Percentiles rank a stretch among this genome's conserved stretches.
These are phyloP conservation scores for Sarcophaga subvicina DNA, from an alignment of 2,888 invertebrate species.

Conservation along the genomic window DNA sequence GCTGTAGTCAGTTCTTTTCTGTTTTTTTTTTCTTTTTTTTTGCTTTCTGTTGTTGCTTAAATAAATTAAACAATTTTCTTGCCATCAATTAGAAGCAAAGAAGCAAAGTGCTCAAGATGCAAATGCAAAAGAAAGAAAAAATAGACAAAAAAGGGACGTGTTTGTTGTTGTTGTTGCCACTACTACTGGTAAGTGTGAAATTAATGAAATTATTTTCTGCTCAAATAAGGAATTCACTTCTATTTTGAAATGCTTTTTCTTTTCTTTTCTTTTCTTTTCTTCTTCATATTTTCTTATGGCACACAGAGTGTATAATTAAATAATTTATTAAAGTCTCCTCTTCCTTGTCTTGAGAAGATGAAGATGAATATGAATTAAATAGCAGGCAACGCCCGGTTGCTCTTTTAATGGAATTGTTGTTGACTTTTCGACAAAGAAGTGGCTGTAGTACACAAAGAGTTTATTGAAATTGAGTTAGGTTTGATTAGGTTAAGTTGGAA, in stretches of 20 bases:
- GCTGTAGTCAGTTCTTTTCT: background rate
- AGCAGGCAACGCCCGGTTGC: no score
- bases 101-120: background rate
- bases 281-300: conserved; percentile 19
- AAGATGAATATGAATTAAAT: no score
- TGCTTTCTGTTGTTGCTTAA: conserved; percentile 26
- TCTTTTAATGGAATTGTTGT: no score
- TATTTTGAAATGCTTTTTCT: conserved; percentile 20
- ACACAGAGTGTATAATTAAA: conserved; percentile 18
- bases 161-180: conserved; percentile 20
- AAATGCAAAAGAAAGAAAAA: background rate
- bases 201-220: conserved; percentile 39
- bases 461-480: no score
- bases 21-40: no score
- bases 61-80: conserved; percentile 48
- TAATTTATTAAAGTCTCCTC: conserved; percentile 12
- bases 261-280: background rate
- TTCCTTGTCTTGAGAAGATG: conserved; percentile 9
- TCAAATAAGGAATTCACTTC: conserved; percentile 33
- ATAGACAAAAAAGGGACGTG: conserved; percentile 9
- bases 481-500: no score
- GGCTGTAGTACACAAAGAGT: no score
- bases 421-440: no score
- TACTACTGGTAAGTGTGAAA: conserved; percentile 48
- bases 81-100: conserved; percentile 34